Evolutionary conservation across 2,113 vertebrate species (phyloP).

Genomic region (Apaloderma vittatum): DNA sequence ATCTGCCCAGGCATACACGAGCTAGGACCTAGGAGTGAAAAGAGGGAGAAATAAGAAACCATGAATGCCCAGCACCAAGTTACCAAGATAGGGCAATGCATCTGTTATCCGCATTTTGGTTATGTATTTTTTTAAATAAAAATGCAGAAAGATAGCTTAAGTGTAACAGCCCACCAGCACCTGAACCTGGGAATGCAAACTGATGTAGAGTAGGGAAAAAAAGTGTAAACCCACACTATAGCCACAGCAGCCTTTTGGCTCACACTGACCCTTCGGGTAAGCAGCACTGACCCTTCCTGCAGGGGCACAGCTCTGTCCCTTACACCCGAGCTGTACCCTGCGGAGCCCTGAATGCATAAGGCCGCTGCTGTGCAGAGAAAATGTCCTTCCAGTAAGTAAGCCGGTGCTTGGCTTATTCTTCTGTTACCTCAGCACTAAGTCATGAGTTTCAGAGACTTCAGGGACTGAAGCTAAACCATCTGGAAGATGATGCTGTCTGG

Average conservation of each 20-base stretch:
- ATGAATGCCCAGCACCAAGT: not conserved
- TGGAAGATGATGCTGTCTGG: not conserved
- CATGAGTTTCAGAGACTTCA: rapidly evolving
- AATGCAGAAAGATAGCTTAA: not conserved
- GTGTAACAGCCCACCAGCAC: rapidly evolving
- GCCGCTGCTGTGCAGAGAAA: not conserved
- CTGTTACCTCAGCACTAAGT: rapidly evolving
- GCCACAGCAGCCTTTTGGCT: not conserved
- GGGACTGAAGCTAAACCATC: not conserved
- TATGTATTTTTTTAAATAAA: not conserved
- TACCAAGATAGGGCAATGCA: not conserved
- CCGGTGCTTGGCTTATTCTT: not conserved
- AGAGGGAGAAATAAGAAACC: not conserved
- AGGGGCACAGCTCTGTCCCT: not conserved
- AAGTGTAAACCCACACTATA: not conserved
- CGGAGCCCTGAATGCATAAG: not conserved
- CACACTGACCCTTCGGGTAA: rapidly evolving
- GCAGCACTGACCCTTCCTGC: not conserved
- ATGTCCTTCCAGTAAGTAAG: not conserved
- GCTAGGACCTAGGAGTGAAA: not conserved
- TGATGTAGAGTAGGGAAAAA: rapidly evolving
- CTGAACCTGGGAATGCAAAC: not conserved
- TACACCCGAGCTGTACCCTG: rapidly evolving
- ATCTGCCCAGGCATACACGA: not conserved
- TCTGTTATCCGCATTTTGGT: not conserved